Evolutionary conservation across 35 echinoderm and acorn worm genomes (phyloP), one percentile per base, ranked within the genome.

Genomic region (Lytechinus pictus): DNA sequence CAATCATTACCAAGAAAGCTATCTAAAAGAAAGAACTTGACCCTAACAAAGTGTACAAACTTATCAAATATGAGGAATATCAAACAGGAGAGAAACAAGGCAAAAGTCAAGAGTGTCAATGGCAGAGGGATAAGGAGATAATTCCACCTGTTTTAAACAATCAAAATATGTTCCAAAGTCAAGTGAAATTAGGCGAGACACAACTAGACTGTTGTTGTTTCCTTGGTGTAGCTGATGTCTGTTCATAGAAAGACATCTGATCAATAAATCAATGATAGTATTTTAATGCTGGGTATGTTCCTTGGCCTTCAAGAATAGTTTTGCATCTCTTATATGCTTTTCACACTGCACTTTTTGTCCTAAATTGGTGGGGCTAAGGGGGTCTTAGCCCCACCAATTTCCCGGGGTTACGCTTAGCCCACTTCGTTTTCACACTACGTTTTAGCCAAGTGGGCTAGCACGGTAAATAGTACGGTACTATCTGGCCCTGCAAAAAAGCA

Each of bases 21-120:
- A 79, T 79, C 66, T 19, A 79, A 16, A 79, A 24, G 66, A n/a
- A 79, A 79, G 66, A 79, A 79, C 66, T 79, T 79, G 66, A 79
- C 66, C 66, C 66, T 24, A 79, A 79, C 66, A 79, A 79, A 79
- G 66, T 79, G 66, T 79, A n/a, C 66, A 79, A 79, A 79, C 66
- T 79, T 79, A 79, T 79, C 19, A 79, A 58, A 79, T 79, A 7
- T n/a, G 14, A 79, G 19, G 4, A 79, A 79, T 24, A 79, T 79
- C 2, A 79, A 79, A 79, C 66, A 79, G 66, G 66, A 79, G 66
- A 24, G 66, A 79, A 79, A 79, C 66, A 79, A 79, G n/a, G 66
- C 66, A 79, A 16, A 16, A n/a, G 66, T 79, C 66, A 79, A 79
- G n/a, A 79, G 3, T 79, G 66, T n/a, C 66, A 79, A 79, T 79